phyloP scores from a whole-genome alignment of 2,888 invertebrate genomes.

The Tetropium fuscum region DNA sequence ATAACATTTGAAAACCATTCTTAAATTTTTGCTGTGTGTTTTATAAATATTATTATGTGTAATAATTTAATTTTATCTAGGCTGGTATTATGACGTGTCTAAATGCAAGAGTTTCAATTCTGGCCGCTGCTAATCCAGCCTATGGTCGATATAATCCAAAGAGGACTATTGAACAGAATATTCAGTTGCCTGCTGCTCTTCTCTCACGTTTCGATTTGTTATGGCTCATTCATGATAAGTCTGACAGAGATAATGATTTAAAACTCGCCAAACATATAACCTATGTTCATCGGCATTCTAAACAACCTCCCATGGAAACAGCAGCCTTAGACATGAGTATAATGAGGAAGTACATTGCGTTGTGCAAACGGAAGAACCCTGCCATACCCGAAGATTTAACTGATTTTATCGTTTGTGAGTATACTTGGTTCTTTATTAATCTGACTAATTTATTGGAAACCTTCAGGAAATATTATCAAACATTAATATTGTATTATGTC shows the following conservation, averaged over 20 bases:
- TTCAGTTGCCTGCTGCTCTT: conserved; percentile 96
- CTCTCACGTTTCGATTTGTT: conserved; percentile 96
- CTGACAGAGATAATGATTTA: conserved; percentile 79
- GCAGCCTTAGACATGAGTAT: conserved; percentile 90
- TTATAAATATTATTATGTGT: neutral
- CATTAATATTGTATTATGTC: no score
- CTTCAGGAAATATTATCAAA: no score
- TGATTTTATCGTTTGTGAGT: conserved; percentile 80
- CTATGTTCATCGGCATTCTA: conserved; percentile 93
- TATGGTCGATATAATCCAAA: conserved; percentile 98
- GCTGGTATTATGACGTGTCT: conserved; percentile 99
- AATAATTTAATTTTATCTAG: conserved; percentile 61
- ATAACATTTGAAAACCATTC: no score
- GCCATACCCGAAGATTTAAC: conserved; percentile 87
- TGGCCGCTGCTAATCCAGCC: conserved; percentile 99
- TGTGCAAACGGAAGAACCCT: conserved; percentile 92
- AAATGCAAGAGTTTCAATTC: conserved; percentile 96
- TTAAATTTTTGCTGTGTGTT: no score
- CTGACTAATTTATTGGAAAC: no score
- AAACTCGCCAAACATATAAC: conserved; percentile 97
- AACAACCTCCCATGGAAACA: conserved; percentile 84
- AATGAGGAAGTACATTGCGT: conserved; percentile 91
- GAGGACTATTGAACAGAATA: conserved; percentile 95
- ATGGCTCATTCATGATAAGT: conserved; percentile 92
- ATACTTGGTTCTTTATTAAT: no score